Evolutionary conservation across 2,113 vertebrate species (phyloP).

Genomic region (Coturnix japonica): DNA sequence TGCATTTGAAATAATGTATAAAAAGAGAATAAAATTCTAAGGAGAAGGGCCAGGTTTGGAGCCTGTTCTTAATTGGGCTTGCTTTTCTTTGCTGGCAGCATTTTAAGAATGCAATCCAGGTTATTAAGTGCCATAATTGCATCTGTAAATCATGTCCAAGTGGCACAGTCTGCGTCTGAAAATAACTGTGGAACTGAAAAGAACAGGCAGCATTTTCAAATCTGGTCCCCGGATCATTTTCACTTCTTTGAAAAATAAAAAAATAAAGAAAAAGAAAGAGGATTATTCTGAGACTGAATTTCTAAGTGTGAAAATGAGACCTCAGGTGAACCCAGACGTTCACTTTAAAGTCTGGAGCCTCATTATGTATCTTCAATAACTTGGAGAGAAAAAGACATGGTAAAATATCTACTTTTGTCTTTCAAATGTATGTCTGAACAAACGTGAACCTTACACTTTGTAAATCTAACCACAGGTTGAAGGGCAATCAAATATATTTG

Average conservation of each 20-base stretch:
- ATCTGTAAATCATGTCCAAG: conserved; percentile 17
- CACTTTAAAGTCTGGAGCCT: neutral
- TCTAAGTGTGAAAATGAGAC: neutral
- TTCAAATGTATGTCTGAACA: neutral
- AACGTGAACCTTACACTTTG: neutral
- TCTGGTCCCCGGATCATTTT: neutral
- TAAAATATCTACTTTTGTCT: neutral
- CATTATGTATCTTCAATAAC: neutral
- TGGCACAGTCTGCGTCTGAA: conserved; percentile 7
- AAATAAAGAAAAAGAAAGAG: neutral
- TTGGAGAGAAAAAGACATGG: neutral
- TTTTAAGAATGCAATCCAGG: neutral
- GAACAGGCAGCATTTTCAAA: neutral
- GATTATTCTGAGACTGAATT: neutral
- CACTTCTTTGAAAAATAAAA: neutral
- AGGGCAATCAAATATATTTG: neutral
- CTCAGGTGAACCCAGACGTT: neutral
- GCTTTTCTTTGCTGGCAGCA: conserved; percentile 11
- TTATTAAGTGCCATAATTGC: neutral
- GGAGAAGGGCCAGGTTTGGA: conserved; percentile 10
- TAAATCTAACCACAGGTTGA: neutral
- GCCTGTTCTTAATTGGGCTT: conserved; percentile 12
- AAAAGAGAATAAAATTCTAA: neutral
- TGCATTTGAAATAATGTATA: neutral
- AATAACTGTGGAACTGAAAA: neutral